Evolutionary conservation across 2,113 vertebrate species (phyloP), one percentile per base, ranked within the genome.

Genomic region (Phycodurus eques): DNA sequence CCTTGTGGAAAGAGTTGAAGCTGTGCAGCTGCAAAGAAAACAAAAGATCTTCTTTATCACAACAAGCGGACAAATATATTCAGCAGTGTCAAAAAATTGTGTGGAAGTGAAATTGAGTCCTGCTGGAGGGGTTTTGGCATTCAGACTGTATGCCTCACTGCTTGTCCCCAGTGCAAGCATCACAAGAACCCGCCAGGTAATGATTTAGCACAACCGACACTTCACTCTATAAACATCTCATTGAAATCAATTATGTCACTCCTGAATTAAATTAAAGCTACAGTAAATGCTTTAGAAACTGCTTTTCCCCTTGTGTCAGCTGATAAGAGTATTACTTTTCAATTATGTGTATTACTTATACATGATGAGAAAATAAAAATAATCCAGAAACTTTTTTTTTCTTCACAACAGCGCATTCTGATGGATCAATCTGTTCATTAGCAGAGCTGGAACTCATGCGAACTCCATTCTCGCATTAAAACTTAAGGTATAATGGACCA

Each of bases 241-340:
- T 89, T 91, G 91, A 91, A 92, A 87, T 88, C 87, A 94, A 94
- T 95, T 95, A 96, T 90, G 93, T 76, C 79, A 93, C 85, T 91
- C 83, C 84, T 87, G 90, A 93, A 93, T 93, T 76, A 95, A 95
- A 94, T 94, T 93, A 95, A 93, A 92, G 91, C 91, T 90, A 95
- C 27, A 27, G 27, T 27, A 27, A 95, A 94, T 19, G 84, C 83
- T 85, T 93, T 88, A 89, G 91, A 90, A 91, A 87, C 89, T 75
- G 82, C 81, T 86, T 87, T 87, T 85, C 86, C 86, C 88, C 27
- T 77, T 91, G 92, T 90, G 90, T 92, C 54, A 73, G 85, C 87
- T 92, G 92, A 93, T 95, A 94, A 94, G 94, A 92, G 91, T 88
- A 62, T 14, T 39, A 27, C 60, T 35, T 20, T 62, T 14, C 31